Evolutionary conservation across 2,888 invertebrate species (phyloP).

Genomic region (Lasioglossum vierecki): DNA sequence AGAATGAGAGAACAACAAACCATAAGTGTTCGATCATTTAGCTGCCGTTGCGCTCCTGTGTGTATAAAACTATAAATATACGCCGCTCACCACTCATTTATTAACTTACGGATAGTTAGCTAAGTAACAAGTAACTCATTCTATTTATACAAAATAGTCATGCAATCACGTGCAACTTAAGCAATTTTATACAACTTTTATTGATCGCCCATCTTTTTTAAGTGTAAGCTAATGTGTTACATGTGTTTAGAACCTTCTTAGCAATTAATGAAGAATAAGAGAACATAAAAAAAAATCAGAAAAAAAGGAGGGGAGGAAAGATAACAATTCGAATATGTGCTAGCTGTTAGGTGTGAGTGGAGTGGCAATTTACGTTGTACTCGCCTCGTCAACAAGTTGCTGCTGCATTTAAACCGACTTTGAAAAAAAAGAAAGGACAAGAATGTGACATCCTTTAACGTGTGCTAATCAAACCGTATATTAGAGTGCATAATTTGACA

Average conservation of each 20-base stretch:
- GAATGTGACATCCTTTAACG: slow-evolving; percentile 38
- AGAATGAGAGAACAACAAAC: slow-evolving; percentile 72
- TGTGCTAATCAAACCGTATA: slow-evolving; percentile 55
- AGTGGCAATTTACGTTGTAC: slow-evolving; percentile 56
- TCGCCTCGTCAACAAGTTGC: slow-evolving; percentile 52
- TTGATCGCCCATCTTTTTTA: slow-evolving; percentile 75
- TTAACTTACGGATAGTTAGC: slow-evolving; percentile 69
- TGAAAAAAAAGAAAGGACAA: neutral
- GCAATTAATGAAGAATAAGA: slow-evolving; percentile 48
- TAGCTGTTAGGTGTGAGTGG: slow-evolving; percentile 53
- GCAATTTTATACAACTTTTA: slow-evolving; percentile 81
- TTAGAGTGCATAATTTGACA: slow-evolving; percentile 51
- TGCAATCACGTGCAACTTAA: slow-evolving; percentile 78
- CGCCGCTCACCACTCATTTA: slow-evolving; percentile 74
- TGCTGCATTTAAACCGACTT: slow-evolving; percentile 62
- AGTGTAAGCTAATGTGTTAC: slow-evolving; percentile 68
- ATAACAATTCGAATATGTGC: slow-evolving; percentile 43
- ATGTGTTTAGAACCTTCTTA: slow-evolving; percentile 66
- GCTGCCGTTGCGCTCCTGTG: slow-evolving; percentile 81
- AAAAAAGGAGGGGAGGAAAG: slow-evolving; percentile 41
- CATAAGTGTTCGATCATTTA: slow-evolving; percentile 83
- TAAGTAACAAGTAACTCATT: slow-evolving; percentile 71
- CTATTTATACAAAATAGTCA: slow-evolving; percentile 75
- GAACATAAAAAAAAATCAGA: slow-evolving; percentile 15
- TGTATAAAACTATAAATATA: slow-evolving; percentile 67